Evolutionary conservation across 2,888 invertebrate species (phyloP).

Genomic region (Willowsia nigromaculata): DNA sequence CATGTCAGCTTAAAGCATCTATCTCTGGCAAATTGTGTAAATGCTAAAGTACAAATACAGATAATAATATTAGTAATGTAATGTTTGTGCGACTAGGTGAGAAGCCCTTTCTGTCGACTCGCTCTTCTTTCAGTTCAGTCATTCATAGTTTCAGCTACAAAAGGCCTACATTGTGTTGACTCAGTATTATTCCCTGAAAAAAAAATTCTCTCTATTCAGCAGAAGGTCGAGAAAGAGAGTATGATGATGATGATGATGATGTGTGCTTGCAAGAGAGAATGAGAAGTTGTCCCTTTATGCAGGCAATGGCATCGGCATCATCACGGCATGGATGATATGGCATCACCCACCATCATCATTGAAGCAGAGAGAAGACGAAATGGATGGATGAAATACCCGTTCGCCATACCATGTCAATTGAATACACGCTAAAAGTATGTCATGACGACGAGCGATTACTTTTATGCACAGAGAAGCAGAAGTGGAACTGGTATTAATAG

Average conservation of each 20-base stretch:
- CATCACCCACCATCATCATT: slow-evolving; percentile 5
- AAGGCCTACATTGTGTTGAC: slow-evolving; percentile 36
- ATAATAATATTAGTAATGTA: not conserved
- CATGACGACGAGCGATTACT: slow-evolving; percentile 25
- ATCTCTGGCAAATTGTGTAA: not conserved
- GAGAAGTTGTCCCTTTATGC: not conserved
- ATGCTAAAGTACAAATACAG: not conserved
- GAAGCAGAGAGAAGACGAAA: not conserved
- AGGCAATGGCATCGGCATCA: not conserved
- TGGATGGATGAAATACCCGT: slow-evolving; percentile 45
- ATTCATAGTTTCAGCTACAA: not conserved
- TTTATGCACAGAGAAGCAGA: not conserved
- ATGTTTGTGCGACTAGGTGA: not conserved
- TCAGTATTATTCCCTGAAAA: not conserved
- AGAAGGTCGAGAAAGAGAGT: not conserved
- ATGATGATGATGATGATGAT: too few relatives aligned
- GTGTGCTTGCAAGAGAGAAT: too few relatives aligned
- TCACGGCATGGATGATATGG: not conserved
- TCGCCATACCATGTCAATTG: slow-evolving; percentile 38
- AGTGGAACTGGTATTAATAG: not conserved
- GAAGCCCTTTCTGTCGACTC: slow-evolving; percentile 48
- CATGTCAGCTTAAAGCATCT: not conserved
- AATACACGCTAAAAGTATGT: slow-evolving; percentile 4
- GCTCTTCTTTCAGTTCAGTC: slow-evolving; percentile 19
- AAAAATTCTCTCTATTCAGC: slow-evolving; percentile 10